These are phyloP conservation scores for Plagodis pulveraria DNA, from an alignment of 2,888 invertebrate genomes.

Conservation along the genomic window DNA sequence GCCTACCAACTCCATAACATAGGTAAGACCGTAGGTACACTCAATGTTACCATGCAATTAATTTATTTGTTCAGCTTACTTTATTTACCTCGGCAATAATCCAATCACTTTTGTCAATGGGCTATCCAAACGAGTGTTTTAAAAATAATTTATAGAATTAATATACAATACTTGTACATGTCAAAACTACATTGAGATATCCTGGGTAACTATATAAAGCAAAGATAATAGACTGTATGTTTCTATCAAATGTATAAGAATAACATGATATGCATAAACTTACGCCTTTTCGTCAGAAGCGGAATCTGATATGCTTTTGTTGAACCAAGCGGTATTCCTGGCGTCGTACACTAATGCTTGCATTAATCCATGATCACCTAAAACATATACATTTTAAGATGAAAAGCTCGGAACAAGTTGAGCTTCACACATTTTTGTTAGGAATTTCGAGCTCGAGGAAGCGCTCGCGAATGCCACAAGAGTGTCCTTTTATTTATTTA, in stretches of 20 bases:
- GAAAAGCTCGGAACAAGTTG: no score
- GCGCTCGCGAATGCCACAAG: no score
- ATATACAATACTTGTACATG: slow-evolving; percentile 4
- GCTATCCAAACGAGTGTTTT: slow-evolving; percentile 84
- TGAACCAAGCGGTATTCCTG: slow-evolving; percentile 94
- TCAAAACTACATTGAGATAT: no score
- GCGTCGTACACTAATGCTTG: slow-evolving; percentile 95
- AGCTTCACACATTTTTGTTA: no score
- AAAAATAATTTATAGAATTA: slow-evolving; percentile 60
- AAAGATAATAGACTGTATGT: no score
- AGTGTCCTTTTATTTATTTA: no score
- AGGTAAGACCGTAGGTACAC: no score
- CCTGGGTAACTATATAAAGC: no score
- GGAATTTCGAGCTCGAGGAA: no score
- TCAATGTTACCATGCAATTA: not conserved
- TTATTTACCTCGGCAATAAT: slow-evolving; percentile 97
- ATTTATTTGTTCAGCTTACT: slow-evolving; percentile 64
- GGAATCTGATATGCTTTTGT: slow-evolving; percentile 89
- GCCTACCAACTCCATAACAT: no score
- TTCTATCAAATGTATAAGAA: not conserved
- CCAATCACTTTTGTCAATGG: slow-evolving; percentile 97
- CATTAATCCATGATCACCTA: slow-evolving; percentile 94
- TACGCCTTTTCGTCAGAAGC: slow-evolving; percentile 88
- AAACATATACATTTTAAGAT: slow-evolving; percentile 6
- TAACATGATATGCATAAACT: slow-evolving; percentile 44